phyloP scores from a whole-genome alignment of 1,140 invertebrate genomes.

The Drosophila arizonae region DNA sequence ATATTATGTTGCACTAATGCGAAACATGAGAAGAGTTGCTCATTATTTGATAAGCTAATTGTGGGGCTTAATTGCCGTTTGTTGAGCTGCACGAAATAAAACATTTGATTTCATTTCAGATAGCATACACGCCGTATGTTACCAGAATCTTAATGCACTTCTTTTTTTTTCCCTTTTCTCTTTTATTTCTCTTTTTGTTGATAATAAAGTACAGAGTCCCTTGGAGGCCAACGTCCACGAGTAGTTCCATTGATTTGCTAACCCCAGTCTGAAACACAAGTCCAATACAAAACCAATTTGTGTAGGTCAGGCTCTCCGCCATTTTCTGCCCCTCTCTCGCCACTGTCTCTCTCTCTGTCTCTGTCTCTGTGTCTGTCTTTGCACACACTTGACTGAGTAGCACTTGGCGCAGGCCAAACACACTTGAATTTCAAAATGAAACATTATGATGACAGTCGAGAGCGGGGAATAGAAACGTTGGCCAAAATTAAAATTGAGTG shows the following conservation, averaged over 20 bases:
- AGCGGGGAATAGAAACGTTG: constrained; percentile 7
- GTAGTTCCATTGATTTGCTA: constrained; percentile 33
- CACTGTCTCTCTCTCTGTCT: neutral
- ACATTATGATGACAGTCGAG: constrained; percentile 68
- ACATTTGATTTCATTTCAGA: too few relatives aligned
- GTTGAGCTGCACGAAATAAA: neutral
- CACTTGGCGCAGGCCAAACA: constrained; percentile 43
- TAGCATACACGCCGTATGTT: neutral
- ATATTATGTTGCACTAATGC: too few relatives aligned
- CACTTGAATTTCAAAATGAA: constrained; percentile 68
- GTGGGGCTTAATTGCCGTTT: neutral
- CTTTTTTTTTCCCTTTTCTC: constrained; percentile 1
- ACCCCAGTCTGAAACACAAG: constrained; percentile 10
- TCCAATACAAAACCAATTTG: constrained; percentile 15
- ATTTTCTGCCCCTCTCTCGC: neutral
- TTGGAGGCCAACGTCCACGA: constrained; percentile 13
- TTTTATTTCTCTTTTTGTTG: constrained; percentile 25
- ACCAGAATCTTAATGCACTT: constrained; percentile 8
- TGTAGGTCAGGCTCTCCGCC: neutral
- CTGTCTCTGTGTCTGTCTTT: constrained; percentile 9
- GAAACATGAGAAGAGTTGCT: neutral
- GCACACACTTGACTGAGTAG: constrained; percentile 19
- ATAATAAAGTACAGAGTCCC: constrained; percentile 13
- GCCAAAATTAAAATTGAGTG: constrained; percentile 66
- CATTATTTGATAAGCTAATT: neutral